Evolutionary conservation across 2,113 vertebrate species (phyloP).

Genomic region (Myotis davidii): DNA sequence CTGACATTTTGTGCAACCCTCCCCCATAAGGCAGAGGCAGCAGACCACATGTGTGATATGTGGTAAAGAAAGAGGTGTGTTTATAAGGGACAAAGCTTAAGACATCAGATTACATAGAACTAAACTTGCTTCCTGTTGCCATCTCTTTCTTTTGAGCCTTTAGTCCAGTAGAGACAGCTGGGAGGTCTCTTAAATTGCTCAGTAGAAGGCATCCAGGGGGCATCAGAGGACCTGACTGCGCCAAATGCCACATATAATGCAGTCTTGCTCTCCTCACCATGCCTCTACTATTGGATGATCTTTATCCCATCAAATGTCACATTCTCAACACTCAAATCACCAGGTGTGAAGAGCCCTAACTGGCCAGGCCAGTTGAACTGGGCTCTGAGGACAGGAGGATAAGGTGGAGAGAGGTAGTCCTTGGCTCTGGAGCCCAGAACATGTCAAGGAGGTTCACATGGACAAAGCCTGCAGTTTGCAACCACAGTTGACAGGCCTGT

Average conservation of each 20-base stretch:
- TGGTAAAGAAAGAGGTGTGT: not conserved
- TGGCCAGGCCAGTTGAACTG: not conserved
- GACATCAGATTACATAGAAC: constrained; percentile 53
- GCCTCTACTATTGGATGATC: not conserved
- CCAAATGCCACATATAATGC: not conserved
- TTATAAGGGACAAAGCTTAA: not conserved
- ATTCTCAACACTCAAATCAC: not conserved
- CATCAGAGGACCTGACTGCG: not conserved
- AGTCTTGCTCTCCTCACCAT: not conserved
- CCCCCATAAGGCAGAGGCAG: not conserved
- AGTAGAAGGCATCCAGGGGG: not conserved
- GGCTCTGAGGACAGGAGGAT: not conserved
- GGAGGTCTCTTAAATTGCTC: not conserved
- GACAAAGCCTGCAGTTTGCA: not conserved
- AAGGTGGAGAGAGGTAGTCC: not conserved
- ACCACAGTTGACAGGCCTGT: not conserved
- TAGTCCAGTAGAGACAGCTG: not conserved
- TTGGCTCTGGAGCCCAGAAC: not conserved
- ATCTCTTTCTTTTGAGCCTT: not conserved
- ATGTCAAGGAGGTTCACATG: not conserved
- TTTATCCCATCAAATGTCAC: not conserved
- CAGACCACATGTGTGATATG: not conserved
- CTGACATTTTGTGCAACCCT: not conserved
- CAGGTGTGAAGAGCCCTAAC: not conserved
- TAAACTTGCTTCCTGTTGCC: not conserved